These are phyloP conservation scores for Temnothorax curvispinosus DNA, from an alignment of 1,140 invertebrate genomes.

Conservation along the genomic window DNA sequence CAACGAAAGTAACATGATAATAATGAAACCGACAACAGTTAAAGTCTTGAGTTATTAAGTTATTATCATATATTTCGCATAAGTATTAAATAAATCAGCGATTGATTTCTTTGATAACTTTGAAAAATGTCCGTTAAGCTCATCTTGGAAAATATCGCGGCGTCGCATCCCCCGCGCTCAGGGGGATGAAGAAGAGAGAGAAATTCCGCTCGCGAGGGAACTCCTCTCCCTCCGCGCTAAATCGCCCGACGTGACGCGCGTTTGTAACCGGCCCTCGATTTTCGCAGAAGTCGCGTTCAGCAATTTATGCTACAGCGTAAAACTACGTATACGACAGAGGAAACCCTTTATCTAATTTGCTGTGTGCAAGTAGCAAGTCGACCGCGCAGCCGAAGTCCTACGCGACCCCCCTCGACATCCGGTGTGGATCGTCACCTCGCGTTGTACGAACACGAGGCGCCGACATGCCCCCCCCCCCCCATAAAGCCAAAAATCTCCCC, in stretches of 20 bases:
- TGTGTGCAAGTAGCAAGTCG: slow-evolving; percentile 26
- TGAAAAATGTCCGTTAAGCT: neutral
- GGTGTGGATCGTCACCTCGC: neutral
- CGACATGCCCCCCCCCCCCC: neutral
- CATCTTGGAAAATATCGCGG: slow-evolving; percentile 26
- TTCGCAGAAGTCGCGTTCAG: neutral
- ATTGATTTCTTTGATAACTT: neutral
- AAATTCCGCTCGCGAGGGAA: neutral
- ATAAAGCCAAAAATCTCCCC: neutral
- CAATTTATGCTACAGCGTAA: slow-evolving; percentile 18
- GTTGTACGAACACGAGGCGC: neutral
- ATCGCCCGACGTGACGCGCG: neutral
- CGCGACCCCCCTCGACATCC: neutral
- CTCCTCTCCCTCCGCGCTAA: neutral
- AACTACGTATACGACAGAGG: slow-evolving; percentile 48
- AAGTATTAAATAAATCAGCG: slow-evolving; percentile 9
- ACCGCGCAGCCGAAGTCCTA: slow-evolving; percentile 1
- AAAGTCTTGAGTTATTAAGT: neutral
- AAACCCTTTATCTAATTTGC: slow-evolving; percentile 44
- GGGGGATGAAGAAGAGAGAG: neutral
- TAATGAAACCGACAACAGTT: neutral
- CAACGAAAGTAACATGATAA: neutral
- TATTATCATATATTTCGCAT: neutral
- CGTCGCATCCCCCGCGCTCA: neutral
- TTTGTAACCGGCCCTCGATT: slow-evolving; percentile 4